Evolutionary conservation across 2,888 invertebrate genomes (phyloP).

Genomic region (Lasius fuliginosus): DNA sequence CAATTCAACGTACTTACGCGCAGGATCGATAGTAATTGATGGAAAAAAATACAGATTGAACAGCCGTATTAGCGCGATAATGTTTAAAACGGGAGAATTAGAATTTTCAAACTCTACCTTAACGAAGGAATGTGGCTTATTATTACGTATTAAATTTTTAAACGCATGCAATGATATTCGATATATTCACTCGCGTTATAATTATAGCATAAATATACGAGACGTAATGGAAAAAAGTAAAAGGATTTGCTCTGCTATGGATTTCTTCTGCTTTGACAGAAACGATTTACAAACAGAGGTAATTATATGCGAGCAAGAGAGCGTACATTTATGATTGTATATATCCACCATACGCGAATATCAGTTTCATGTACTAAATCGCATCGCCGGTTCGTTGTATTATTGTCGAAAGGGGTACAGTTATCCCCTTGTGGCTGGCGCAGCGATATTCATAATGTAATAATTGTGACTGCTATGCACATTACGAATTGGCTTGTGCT

Average conservation of each 20-base stretch:
- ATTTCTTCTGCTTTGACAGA: neutral
- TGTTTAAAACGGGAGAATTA: neutral
- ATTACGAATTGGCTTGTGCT: constrained; percentile 18
- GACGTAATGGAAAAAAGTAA: neutral
- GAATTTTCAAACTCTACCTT: neutral
- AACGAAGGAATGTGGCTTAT: neutral
- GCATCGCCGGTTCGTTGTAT: constrained; percentile 40
- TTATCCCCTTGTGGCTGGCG: constrained; percentile 45
- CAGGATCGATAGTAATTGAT: neutral
- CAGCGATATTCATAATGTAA: constrained; percentile 36
- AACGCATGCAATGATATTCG: neutral
- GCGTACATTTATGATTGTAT: constrained; percentile 33
- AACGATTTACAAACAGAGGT: constrained; percentile 20
- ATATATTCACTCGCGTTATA: neutral
- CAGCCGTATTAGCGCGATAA: neutral
- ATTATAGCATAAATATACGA: neutral
- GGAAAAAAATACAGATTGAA: neutral
- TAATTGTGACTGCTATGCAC: constrained; percentile 45
- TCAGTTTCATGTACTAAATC: constrained; percentile 42
- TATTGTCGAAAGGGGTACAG: constrained; percentile 26
- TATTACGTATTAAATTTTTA: neutral
- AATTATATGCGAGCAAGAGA: constrained; percentile 38
- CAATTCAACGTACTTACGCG: neutral
- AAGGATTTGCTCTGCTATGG: neutral
- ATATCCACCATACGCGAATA: neutral